Base-by-base conservation (phyloP, 2,888 invertebrate species). In the Hartigia nigra region DNA sequence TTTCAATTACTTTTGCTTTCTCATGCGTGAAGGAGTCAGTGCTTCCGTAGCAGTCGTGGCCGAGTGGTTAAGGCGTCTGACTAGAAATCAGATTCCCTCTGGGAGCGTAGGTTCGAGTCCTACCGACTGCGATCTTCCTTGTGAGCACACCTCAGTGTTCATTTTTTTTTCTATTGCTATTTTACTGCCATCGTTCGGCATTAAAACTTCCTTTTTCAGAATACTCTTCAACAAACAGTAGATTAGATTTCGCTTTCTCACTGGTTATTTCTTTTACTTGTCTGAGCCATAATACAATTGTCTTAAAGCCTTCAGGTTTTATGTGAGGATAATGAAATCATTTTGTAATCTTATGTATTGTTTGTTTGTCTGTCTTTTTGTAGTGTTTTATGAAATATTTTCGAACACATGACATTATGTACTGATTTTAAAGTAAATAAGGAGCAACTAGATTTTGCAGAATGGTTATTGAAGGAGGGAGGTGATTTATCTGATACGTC, bases 51-150 rank as follows among this genome's bases (percentile, higher is more conserved):
- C 95, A 95, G 95, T 94, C 95, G 95, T 95, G 95, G 95, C 95
- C 95, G 95, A 95, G 95, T 95, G 95, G 95, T 95, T 95, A 95
- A 95, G 95, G 95, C 95, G 95, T 95, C 95, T 95, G 95, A 96
- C 95, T 96, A 95, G 95, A 96, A 96, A 95, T 95, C 95, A 95
- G 95, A 95, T 96, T 96, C 95, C 95, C 95, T 96, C 95, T 96
- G 95, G 95, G 95, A 95, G 96, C 96, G 95, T 95, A 96, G 96
- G 96, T 96, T 96, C 96, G 95, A 96, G 95, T 96, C 95, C 95
- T 96, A 95, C 95, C 95, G 95, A 94, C 95, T 95, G 95, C 95
- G 96, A 87, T 55, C 55, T 55, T 55, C 55, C 9, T 55, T 23
- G 5, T 55, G 55, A 55, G 9, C 55, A 55, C n/a, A 0, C 9